Conservation (phyloP, 2,797 vertebrate species). For the Gila robusta region DNA sequence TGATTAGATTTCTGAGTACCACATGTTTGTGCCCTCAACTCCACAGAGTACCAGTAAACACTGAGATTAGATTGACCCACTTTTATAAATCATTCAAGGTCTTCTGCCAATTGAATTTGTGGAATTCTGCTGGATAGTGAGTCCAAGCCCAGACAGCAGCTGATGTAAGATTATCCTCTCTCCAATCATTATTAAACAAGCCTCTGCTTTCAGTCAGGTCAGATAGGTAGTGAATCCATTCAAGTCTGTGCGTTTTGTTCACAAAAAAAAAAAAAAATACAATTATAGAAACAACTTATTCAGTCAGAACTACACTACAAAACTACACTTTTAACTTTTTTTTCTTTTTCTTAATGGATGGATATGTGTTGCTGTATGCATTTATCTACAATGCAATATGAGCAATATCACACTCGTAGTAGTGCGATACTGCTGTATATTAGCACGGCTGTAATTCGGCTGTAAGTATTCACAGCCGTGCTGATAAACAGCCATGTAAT, state of each 20-base stretch:
- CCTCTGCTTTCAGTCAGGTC: neutral
- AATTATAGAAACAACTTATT: neutral
- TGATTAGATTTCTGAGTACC: constrained; percentile 30
- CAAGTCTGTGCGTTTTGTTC: neutral
- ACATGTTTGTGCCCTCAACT: constrained; percentile 17
- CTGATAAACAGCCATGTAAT: too few species aligned
- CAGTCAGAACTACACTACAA: neutral
- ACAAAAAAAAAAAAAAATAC: neutral
- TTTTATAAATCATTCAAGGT: constrained; percentile 39
- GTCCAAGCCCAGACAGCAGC: constrained; percentile 3
- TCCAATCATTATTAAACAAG: constrained; percentile 19
- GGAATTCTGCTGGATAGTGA: neutral
- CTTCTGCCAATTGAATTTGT: constrained; percentile 25
- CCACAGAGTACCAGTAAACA: constrained; percentile 27
- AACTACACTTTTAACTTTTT: neutral
- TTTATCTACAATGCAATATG: neutral
- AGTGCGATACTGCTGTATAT: too few species aligned
- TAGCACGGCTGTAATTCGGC: too few species aligned
- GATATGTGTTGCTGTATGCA: neutral
- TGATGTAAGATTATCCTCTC: constrained; percentile 22
- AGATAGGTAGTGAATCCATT: neutral
- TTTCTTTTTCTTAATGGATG: neutral
- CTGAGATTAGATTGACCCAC: constrained; percentile 41
- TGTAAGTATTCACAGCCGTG: too few species aligned
- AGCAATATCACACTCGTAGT: neutral